Evolutionary conservation across 2,113 vertebrate species (phyloP).

Genomic region (Aegypius monachus): DNA sequence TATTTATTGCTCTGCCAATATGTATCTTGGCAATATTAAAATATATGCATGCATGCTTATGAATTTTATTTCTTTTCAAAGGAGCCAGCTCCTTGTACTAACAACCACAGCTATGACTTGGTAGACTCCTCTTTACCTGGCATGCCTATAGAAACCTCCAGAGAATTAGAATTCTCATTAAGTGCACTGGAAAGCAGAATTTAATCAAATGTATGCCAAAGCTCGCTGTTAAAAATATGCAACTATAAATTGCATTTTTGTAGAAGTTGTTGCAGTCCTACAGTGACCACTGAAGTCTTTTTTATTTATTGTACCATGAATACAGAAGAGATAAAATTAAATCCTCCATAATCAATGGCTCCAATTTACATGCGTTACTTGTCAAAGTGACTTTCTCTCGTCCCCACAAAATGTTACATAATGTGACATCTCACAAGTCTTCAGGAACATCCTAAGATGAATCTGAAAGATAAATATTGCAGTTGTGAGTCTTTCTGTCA

Average conservation of each 20-base stretch:
- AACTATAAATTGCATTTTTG: slow-evolving; percentile 66
- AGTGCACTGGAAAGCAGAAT: slow-evolving; percentile 61
- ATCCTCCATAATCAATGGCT: slow-evolving; percentile 61
- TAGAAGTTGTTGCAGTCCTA: slow-evolving; percentile 48
- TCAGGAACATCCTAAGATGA: slow-evolving; percentile 69
- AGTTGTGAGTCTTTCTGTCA: slow-evolving; percentile 79
- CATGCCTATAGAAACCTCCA: slow-evolving; percentile 46
- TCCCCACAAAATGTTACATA: slow-evolving; percentile 36
- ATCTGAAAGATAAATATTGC: slow-evolving; percentile 82
- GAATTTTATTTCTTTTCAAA: slow-evolving; percentile 69
- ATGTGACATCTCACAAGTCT: slow-evolving; percentile 70
- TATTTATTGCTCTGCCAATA: slow-evolving; percentile 63
- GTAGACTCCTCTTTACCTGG: slow-evolving; percentile 64
- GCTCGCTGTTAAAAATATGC: slow-evolving; percentile 50
- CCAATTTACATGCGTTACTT: slow-evolving; percentile 55
- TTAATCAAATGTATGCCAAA: slow-evolving; percentile 62
- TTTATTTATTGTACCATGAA: slow-evolving; percentile 65
- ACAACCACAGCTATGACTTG: slow-evolving; percentile 36
- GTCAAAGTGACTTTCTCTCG: slow-evolving; percentile 69
- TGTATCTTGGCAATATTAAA: slow-evolving; percentile 58
- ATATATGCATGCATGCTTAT: slow-evolving; percentile 57
- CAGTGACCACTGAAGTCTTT: slow-evolving; percentile 33
- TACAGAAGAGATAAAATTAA: slow-evolving; percentile 63
- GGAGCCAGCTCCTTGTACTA: slow-evolving; percentile 29
- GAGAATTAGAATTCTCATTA: slow-evolving; percentile 71